Evolutionary conservation across 2,797 vertebrate genomes (phyloP).

Genomic region (Diplodus sargus): DNA sequence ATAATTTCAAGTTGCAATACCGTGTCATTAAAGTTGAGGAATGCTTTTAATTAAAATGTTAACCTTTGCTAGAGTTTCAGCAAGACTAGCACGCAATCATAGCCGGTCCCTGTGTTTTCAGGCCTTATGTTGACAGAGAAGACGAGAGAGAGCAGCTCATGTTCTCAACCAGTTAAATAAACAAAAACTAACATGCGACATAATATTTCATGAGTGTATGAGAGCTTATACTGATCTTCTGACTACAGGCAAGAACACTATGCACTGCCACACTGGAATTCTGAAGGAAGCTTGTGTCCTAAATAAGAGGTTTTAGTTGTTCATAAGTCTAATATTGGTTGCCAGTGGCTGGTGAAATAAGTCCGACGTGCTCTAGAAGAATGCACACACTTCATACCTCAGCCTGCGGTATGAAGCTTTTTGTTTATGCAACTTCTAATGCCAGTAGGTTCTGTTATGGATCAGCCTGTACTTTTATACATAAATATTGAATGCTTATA

Average conservation of each 20-base stretch:
- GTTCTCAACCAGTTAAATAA: background rate
- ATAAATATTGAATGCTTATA: slow-evolving; percentile 65
- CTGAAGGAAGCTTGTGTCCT: background rate
- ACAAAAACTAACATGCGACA: background rate
- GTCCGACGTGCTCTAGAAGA: slow-evolving; percentile 36
- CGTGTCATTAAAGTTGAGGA: background rate
- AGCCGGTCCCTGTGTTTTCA: background rate
- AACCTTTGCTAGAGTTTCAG: background rate
- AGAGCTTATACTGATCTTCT: slow-evolving; percentile 2
- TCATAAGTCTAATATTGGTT: slow-evolving; percentile 14
- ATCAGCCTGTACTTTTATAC: slow-evolving; percentile 53
- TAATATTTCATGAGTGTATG: slow-evolving; percentile 5
- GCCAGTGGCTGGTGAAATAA: slow-evolving; percentile 40
- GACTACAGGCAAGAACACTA: background rate
- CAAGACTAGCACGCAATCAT: background rate
- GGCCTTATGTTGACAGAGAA: background rate
- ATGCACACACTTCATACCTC: background rate
- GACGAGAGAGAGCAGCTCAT: background rate
- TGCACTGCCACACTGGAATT: background rate
- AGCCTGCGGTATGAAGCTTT: slow-evolving; percentile 26
- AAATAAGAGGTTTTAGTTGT: background rate
- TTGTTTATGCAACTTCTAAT: slow-evolving; percentile 48
- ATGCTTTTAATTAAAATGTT: slow-evolving; percentile 16
- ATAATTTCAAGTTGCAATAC: slow-evolving; percentile 3
- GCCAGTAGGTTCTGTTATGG: slow-evolving; percentile 53